phyloP scores from a whole-genome alignment of 2,113 vertebrate species.

The Pandion haliaetus region DNA sequence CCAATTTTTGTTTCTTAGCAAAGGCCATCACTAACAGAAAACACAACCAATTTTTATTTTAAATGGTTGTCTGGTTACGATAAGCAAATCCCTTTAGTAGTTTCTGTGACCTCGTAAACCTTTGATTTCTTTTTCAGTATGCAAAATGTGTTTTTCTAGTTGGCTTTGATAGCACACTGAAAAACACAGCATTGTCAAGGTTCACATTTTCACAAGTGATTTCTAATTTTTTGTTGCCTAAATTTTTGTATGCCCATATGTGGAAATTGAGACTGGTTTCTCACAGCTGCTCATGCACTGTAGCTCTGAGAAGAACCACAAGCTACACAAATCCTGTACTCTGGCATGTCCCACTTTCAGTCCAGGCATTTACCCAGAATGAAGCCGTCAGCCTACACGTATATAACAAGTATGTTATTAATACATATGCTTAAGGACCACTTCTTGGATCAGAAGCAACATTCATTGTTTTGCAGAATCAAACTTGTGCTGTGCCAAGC shows the following conservation, averaged over 20 bases:
- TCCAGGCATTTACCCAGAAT: not conserved
- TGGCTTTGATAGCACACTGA: not conserved
- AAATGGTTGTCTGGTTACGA: not conserved
- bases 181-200: not conserved
- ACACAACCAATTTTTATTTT: not conserved
- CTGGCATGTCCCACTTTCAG: not conserved
- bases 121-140: not conserved
- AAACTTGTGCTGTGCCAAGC: rapidly evolving
- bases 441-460: not conserved
- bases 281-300: not conserved
- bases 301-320: not conserved
- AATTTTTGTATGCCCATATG: not conserved
- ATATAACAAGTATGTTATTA: not conserved
- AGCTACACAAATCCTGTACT: not conserved
- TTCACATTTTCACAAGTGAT: not conserved
- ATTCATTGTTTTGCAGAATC: not conserved
- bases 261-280: not conserved
- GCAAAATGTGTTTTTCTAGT: not conserved
- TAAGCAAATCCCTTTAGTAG: not conserved
- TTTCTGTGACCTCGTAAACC: not conserved
- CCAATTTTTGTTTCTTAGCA: not conserved
- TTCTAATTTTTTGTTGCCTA: not conserved
- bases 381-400: not conserved
- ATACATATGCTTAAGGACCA: not conserved
- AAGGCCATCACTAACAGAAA: not conserved